These are phyloP conservation scores for Pygathrix nemaeus DNA, from an alignment of 2,113 vertebrate genomes.

Conservation along the genomic window DNA sequence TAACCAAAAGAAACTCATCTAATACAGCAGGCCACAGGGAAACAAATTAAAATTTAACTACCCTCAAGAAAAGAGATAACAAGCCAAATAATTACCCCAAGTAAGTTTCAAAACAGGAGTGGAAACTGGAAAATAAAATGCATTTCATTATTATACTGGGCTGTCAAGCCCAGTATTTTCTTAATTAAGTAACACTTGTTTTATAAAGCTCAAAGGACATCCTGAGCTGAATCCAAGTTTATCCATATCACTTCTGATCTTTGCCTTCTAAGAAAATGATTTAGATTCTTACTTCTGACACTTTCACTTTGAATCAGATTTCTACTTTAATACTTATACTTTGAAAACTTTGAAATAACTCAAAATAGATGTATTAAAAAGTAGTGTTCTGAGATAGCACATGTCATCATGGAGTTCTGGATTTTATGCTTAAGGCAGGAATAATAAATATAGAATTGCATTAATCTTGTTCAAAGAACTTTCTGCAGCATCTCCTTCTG, in stretches of 20 bases:
- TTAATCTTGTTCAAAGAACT: conserved; percentile 72
- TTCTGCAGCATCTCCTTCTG: conserved; percentile 21
- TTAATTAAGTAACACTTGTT: conserved; percentile 41
- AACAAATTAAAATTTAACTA: conserved; percentile 24
- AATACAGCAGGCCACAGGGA: background rate
- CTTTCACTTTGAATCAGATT: conserved; percentile 62
- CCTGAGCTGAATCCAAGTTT: conserved; percentile 12
- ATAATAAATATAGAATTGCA: conserved; percentile 73
- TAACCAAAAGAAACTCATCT: background rate
- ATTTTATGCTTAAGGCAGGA: conserved; percentile 68
- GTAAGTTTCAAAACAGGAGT: conserved; percentile 22
- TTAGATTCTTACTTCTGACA: conserved; percentile 49
- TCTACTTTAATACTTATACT: conserved; percentile 34
- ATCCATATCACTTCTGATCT: background rate
- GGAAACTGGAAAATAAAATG: background rate
- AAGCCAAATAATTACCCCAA: conserved; percentile 51
- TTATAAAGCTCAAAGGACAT: conserved; percentile 57
- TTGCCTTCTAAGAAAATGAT: conserved; percentile 29
- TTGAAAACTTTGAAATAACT: conserved; percentile 53
- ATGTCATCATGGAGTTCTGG: conserved; percentile 55
- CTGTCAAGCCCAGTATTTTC: background rate
- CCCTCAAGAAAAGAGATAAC: conserved; percentile 41
- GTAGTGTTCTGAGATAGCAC: background rate
- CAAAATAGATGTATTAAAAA: conserved; percentile 67
- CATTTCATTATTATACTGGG: background rate